A percentile compares a stretch with the other conserved stretches of the same genome.
These are phyloP conservation scores for Circaetus gallicus DNA, from an alignment of 2,113 vertebrate species.

Conservation along the genomic window DNA sequence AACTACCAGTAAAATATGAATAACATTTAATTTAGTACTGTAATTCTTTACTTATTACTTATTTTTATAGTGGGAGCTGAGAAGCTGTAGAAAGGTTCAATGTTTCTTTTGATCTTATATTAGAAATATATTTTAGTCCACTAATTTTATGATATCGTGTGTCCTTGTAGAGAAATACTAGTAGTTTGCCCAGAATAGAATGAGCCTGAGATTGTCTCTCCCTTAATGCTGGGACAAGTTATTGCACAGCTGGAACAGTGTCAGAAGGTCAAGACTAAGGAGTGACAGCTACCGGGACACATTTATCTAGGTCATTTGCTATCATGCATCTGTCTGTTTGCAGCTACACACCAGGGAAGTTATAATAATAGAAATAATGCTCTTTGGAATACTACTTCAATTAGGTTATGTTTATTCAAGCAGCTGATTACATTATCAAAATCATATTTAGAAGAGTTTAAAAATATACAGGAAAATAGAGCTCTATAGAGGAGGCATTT, in stretches of 20 bases:
- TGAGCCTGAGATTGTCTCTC: background rate
- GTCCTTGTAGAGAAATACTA: background rate
- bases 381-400: background rate
- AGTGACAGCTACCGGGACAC: background rate
- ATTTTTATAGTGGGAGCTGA: background rate
- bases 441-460: background rate
- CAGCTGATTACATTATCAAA: slow-evolving; percentile 5
- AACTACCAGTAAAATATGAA: background rate
- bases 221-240: background rate
- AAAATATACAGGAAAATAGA: background rate
- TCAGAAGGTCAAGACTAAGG: slow-evolving; percentile 25
- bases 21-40: background rate
- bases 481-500: background rate
- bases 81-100: background rate
- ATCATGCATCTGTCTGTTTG: background rate
- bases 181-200: background rate
- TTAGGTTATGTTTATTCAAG: slow-evolving; percentile 16
- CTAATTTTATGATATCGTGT: background rate
- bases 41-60: background rate
- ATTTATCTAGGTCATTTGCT: slow-evolving; percentile 15
- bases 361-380: background rate
- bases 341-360: background rate
- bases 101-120: background rate
- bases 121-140: background rate
- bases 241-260: slow-evolving; percentile 39